Evolutionary conservation across 2,113 vertebrate species (phyloP), one percentile per base, ranked within the genome.

Genomic region (Acrocephalus kingi): DNA sequence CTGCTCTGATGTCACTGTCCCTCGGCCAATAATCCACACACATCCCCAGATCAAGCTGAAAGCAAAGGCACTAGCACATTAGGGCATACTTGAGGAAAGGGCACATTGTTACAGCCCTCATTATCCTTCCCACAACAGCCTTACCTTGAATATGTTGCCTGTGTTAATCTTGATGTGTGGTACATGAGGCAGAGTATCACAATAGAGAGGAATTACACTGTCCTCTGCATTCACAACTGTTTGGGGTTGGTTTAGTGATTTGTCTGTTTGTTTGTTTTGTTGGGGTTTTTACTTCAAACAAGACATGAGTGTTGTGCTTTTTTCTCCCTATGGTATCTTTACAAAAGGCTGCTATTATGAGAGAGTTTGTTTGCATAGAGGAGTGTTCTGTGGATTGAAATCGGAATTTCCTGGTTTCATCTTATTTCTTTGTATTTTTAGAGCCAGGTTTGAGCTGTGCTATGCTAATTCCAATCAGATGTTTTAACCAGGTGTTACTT

Each of bases 351-450:
- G 5, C 48, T 92, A 22, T 77, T 81, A 58, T 13, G 23, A 54
- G 37, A 54, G 28, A 49, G 41, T 79, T 92, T 95, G 59, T 69
- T 73, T 79, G 39, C 35, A 8, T 3, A 73, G 39, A 64, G 45
- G 39, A 88, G 48, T 62, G 52, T 73, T 94, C 74, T 63, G 51
- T 72, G 76, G 67, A 63, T 33, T 64, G 48, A 94, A 92, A 63
- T 41, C 43, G 77, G 63, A 66, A 69, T 93, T 88, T 92, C 64
- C 59, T 86, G 56, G 45, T 82, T 93, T 86, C 51, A 0, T 74
- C 55, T 77, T 56, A 28, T 69, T 90, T 91, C 56, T 84, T 33
- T n/a, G 11, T 84, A 75, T 88, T 94, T 94, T 86, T 92, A 87
- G 80, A 45, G 54, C 13, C 0, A 7, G 18, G 13, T 71, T 94